phyloP scores from a whole-genome alignment of 2,113 vertebrate species.

The Psilopogon haemacephalus region DNA sequence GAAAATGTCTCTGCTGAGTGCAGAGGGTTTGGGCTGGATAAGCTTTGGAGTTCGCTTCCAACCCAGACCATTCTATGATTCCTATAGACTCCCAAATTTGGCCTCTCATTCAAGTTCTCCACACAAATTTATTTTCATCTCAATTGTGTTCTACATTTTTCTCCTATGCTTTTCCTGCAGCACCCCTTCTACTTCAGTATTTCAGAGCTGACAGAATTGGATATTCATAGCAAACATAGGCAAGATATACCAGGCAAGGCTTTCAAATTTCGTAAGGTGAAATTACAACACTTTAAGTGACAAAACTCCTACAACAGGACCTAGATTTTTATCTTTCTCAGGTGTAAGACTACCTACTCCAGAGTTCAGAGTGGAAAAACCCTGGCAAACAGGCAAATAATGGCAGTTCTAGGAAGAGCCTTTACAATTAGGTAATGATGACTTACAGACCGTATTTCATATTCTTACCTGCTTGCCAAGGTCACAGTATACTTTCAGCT shows the following conservation, averaged over 20 bases:
- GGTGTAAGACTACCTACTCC: background rate
- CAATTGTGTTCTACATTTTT: background rate
- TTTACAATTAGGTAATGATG: background rate
- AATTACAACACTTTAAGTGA: conserved; percentile 51
- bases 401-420: background rate
- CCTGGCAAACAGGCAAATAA: background rate
- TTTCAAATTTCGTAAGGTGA: conserved; percentile 45
- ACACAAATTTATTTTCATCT: background rate
- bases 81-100: background rate
- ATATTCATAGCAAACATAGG: conserved; percentile 37
- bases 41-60: no score
- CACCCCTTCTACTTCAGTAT: background rate
- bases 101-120: background rate
- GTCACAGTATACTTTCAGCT: background rate
- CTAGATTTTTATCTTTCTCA: conserved; percentile 46
- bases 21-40: no score
- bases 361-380: background rate
- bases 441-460: background rate
- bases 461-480: background rate
- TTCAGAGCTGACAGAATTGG: conserved; percentile 55
- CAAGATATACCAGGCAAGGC: background rate
- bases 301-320: conserved; percentile 30
- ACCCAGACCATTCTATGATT: no score
- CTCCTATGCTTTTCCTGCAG: background rate
- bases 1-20: no score